Percentiles rank a stretch among this genome's conserved stretches.
Evolutionary conservation across 1,140 invertebrate genomes (phyloP).

Genomic region (Trichogramma pretiosum): DNA sequence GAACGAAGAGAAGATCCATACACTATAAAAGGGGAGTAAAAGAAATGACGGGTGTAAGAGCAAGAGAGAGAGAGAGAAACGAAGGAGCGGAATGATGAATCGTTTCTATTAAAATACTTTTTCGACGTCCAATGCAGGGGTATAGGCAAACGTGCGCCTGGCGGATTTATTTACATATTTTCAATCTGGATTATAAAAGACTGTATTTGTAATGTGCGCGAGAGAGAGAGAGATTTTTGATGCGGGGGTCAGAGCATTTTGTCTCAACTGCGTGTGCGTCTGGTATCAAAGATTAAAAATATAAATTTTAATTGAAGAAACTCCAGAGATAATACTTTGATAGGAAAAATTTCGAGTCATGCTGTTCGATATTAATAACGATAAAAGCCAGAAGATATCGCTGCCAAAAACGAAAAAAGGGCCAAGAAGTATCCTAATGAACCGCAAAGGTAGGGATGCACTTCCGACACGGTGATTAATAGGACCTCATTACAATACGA

Average conservation of each 20-base stretch:
- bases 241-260: neutral
- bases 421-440: slow-evolving; percentile 22
- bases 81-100: slow-evolving; percentile 42
- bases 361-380: neutral
- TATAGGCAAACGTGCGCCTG: slow-evolving; percentile 40
- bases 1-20: too few species aligned
- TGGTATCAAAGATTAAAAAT: slow-evolving; percentile 4
- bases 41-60: slow-evolving; percentile 6
- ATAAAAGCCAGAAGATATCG: slow-evolving; percentile 1
- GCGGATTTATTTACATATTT: slow-evolving; percentile 48
- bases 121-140: slow-evolving; percentile 43
- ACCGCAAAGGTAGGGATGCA: slow-evolving; percentile 26
- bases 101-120: slow-evolving; percentile 50
- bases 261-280: too few species aligned
- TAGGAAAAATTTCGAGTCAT: neutral
- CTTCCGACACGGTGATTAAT: slow-evolving; percentile 27
- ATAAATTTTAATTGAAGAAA: slow-evolving; percentile 3
- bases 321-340: neutral
- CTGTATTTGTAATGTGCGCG: slow-evolving; percentile 13
- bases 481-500: slow-evolving; percentile 28
- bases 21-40: slow-evolving; percentile 7
- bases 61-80: slow-evolving; percentile 5
- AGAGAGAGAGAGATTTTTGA: neutral
- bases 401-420: slow-evolving; percentile 11
- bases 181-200: slow-evolving; percentile 47